phyloP scores from a whole-genome alignment of 2,888 invertebrate genomes.

The Phragmatobia fuliginosa region DNA sequence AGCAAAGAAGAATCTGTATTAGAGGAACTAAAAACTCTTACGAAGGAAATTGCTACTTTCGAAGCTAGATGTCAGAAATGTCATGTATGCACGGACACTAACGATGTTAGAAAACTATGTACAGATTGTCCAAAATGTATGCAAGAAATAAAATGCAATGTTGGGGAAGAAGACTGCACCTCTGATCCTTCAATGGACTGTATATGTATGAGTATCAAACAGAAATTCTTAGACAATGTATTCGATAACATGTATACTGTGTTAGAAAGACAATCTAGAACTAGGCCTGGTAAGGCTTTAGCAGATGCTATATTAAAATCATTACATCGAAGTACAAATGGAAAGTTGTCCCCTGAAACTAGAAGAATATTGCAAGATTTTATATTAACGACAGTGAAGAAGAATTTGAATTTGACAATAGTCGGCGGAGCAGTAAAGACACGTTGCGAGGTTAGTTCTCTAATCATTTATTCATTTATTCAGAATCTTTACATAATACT shows the following conservation, averaged over 20 bases:
- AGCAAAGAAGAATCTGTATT: slow-evolving; percentile 59
- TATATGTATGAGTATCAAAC: slow-evolving; percentile 71
- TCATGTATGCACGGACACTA: slow-evolving; percentile 68
- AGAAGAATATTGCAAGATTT: slow-evolving; percentile 71
- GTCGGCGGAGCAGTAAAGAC: slow-evolving; percentile 82
- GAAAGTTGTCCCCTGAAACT: slow-evolving; percentile 71
- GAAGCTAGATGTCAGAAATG: slow-evolving; percentile 65
- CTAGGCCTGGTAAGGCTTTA: slow-evolving; percentile 66
- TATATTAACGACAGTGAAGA: slow-evolving; percentile 69
- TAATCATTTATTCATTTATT: no score
- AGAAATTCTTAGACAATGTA: slow-evolving; percentile 76
- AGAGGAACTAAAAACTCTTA: slow-evolving; percentile 63
- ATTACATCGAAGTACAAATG: slow-evolving; percentile 72
- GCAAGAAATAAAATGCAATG: slow-evolving; percentile 63
- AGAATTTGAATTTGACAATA: slow-evolving; percentile 77
- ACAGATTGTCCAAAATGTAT: slow-evolving; percentile 75
- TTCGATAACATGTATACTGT: slow-evolving; percentile 81
- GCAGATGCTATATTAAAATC: slow-evolving; percentile 68
- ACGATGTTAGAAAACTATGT: slow-evolving; percentile 67
- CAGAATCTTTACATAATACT: no score
- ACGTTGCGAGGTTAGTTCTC: slow-evolving; percentile 73
- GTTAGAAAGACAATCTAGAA: slow-evolving; percentile 66
- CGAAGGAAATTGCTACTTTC: slow-evolving; percentile 59
- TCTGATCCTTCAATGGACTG: slow-evolving; percentile 66
- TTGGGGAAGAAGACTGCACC: slow-evolving; percentile 59